Evolutionary conservation across 2,888 invertebrate species (phyloP), one percentile per base, ranked within the genome.

Genomic region (Limenitis camilla): DNA sequence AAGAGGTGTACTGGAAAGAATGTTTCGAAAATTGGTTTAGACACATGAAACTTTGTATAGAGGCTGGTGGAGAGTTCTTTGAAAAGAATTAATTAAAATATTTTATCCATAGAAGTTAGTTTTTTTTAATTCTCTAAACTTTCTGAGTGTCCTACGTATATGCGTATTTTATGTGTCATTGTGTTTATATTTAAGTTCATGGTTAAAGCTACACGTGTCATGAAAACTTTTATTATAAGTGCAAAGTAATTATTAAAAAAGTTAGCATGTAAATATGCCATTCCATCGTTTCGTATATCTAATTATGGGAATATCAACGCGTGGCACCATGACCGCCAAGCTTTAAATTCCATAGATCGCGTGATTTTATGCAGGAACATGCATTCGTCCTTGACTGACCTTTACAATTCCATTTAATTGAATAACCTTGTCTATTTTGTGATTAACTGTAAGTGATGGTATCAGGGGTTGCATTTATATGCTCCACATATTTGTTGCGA

Each of bases 211-310:
- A 11, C n/a, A 11, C 8, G 29, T 29, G 30, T 10, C 11, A 19
- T 19, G 8, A 45, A 7, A 35, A 44, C 4, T 28, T 6, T 53
- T 45, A 38, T 39, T 49, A 41, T 32, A 11, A 45, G 9, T 38
- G 40, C 11, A 53, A 38, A 39, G 40, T 43, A 43, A 38, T 32
- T 29, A n/a, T n/a, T n/a, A n/a, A n/a, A n/a, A n/a, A n/a, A 29
- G 38, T 29, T 46, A 29, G 41, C 44, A 53, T 53, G 53, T 46
- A 50, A 54, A 50, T 41, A 19, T 42, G 41, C 33, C 31, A 40
- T 46, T 50, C n/a, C 11, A 11, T 30, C 45, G 41, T 27, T 42
- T 30, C 36, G 40, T 53, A 40, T 11, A 19, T 7, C 27, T 11
- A 33, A 35, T 45, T 9, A 49, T 44, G 49, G 43, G 44, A 49